Evolutionary conservation across 2,113 vertebrate genomes (phyloP).

Genomic region (Mystacornis crossleyi): DNA sequence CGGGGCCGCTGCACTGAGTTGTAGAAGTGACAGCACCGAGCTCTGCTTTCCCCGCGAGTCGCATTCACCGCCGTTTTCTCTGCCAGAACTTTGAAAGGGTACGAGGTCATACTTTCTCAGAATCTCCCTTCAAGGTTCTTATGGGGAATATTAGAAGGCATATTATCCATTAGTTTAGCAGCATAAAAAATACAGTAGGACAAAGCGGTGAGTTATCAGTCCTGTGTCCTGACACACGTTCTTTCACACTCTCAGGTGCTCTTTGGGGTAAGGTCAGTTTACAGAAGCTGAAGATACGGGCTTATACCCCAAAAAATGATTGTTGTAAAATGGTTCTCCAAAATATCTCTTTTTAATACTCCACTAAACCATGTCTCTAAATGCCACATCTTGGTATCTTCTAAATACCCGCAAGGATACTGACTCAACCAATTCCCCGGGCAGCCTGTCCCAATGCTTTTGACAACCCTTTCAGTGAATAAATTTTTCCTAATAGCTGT

Average conservation of each 20-base stretch:
- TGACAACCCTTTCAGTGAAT: not conserved
- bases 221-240: not conserved
- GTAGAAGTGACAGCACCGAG: not conserved
- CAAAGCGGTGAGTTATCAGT: not conserved
- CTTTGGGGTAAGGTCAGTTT: not conserved
- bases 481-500: not conserved
- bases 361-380: no score
- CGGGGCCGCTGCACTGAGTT: not conserved
- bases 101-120: not conserved
- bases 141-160: not conserved
- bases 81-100: not conserved
- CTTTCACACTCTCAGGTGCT: not conserved
- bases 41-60: not conserved
- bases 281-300: not conserved
- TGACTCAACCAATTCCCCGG: not conserved
- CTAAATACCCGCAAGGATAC: no score
- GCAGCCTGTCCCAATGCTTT: not conserved
- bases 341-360: not conserved
- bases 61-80: not conserved
- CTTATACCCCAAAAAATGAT: not conserved
- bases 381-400: not conserved
- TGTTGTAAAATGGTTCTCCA: not conserved
- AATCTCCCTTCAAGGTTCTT: not conserved
- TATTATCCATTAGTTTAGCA: not conserved
- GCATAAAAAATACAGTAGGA: not conserved